Evolutionary conservation across 2,113 vertebrate species (phyloP), one percentile per base, ranked within the genome.

Genomic region (Actenoides lindsayi): DNA sequence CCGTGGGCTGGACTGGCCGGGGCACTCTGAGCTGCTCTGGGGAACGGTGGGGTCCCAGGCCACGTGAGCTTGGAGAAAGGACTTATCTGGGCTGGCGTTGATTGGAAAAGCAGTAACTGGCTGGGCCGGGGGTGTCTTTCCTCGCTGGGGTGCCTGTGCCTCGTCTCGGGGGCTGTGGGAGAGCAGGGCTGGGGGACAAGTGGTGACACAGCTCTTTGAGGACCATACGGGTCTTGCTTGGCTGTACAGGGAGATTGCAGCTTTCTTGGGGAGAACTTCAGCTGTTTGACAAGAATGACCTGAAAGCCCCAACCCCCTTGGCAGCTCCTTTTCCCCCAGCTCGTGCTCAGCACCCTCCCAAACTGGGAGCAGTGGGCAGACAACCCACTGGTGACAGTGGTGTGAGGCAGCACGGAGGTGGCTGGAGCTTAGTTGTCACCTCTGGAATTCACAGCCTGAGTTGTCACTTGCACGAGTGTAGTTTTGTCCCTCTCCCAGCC

Each of bases 21-120:
- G 57, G 28, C 48, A 9, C 19, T 2, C 1, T 1, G 53, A 59
- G 86, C 86, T 17, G 37, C 30, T 24, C 50, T 14, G 50, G 25
- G 50, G 50, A 51, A 24, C 50, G 27, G 51, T 27, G 51, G 25
- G 51, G 27, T 53, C 27, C 51, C 23, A 6, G n/a, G 27, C 37
- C 10, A 1, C 0, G 11, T 0, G 2, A 19, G 25, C 14, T 11
- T 1, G 37, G 51, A 44, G 56, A 62, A 5, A 41, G 4, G 59
- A 10, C 17, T 4, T 3, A 0, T 39, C 44, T 9, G 79, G 60
- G 60, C 7, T 16, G 94, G 77, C 16, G 8, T 10, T 6, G 54
- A 5, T 4, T 0, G 77, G 68, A 39, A 33, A 62, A 79, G 13
- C 19, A 1, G 1, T 0, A 21, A 11, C 30, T 37, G 60, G 54